A percentile compares a stretch with the other conserved stretches of the same genome.
phyloP scores from a whole-genome alignment of 2,113 vertebrate species.

The Colinus virginianus region DNA sequence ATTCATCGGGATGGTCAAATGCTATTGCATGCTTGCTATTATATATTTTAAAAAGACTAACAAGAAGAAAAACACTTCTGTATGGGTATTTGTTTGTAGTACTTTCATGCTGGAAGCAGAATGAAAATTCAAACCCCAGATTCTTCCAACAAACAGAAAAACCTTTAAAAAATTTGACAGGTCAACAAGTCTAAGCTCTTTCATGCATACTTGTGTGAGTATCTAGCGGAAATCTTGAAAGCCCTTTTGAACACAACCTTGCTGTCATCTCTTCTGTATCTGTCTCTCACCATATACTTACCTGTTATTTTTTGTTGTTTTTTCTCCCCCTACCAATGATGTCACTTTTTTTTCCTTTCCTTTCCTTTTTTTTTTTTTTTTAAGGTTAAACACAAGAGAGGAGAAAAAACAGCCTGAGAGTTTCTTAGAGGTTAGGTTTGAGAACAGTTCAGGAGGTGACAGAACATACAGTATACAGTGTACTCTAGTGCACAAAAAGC shows the following conservation, averaged over 20 bases:
- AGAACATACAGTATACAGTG: background rate
- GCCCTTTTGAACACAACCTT: background rate
- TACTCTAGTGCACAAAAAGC: background rate
- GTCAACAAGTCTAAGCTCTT: background rate
- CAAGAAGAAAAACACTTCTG: background rate
- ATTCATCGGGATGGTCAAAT: background rate
- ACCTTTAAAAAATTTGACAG: background rate
- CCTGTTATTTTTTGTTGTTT: background rate
- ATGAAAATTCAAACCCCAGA: background rate
- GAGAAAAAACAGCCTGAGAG: background rate
- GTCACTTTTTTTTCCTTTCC: too few relatives aligned
- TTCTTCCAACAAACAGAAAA: background rate
- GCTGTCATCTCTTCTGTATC: background rate
- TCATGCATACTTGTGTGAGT: background rate
- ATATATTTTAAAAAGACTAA: background rate
- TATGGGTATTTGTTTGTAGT: background rate
- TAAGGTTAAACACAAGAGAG: slow-evolving; percentile 24
- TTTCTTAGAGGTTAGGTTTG: background rate
- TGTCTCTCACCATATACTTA: background rate
- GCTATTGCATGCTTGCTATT: background rate
- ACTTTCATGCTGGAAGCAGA: background rate
- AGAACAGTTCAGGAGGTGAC: background rate
- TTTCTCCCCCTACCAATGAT: background rate
- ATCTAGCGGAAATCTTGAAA: background rate
- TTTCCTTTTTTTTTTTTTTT: background rate